Conservation (phyloP, 1,140 invertebrate species). For the Hyles euphorbiae region DNA sequence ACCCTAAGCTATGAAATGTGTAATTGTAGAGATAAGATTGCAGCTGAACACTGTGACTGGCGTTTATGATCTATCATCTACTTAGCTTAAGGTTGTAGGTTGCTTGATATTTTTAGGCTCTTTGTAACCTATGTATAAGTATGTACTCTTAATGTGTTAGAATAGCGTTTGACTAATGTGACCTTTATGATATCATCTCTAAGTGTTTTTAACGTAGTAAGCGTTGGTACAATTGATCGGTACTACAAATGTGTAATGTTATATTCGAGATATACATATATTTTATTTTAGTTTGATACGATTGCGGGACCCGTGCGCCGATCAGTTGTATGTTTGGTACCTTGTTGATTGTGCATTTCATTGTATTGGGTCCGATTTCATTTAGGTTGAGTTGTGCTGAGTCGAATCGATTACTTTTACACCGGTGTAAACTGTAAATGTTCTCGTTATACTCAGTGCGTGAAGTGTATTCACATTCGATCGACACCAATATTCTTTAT, state of each 20-base stretch:
- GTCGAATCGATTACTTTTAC: constrained; percentile 5
- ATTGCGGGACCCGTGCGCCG: constrained; percentile 27
- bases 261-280: constrained; percentile 17
- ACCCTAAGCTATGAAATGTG: constrained; percentile 70
- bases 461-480: neutral
- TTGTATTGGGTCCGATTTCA: constrained; percentile 54
- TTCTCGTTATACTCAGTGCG: constrained; percentile 8
- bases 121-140: constrained; percentile 19
- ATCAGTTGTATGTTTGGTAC: constrained; percentile 41
- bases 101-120: constrained; percentile 49
- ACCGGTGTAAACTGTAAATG: neutral
- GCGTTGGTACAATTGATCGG: constrained; percentile 48
- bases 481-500: constrained; percentile 6
- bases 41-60: constrained; percentile 23
- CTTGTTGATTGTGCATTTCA: constrained; percentile 65
- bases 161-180: constrained; percentile 29
- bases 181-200: constrained; percentile 12
- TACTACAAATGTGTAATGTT: constrained; percentile 20
- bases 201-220: constrained; percentile 15
- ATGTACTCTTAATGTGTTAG: constrained; percentile 21
- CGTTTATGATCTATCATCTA: constrained; percentile 5
- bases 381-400: constrained; percentile 1
- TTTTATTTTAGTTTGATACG: constrained; percentile 2
- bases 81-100: constrained; percentile 50
- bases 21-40: constrained; percentile 47